Conservation (phyloP, 1,140 invertebrate species). For the Rhagoletis pomonella region DNA sequence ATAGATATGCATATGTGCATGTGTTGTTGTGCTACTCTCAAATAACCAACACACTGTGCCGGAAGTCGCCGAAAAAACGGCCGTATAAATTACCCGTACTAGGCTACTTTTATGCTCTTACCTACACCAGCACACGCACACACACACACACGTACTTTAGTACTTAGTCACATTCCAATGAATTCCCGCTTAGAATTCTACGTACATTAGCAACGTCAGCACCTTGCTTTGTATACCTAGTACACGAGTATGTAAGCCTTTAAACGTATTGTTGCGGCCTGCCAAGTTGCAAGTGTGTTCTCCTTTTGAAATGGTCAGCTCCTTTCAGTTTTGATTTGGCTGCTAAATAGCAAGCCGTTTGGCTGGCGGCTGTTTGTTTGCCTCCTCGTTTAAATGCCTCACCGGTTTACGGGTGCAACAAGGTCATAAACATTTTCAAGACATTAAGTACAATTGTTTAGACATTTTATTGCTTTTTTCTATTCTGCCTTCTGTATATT, state of each 20-base stretch:
- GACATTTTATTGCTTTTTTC: slow-evolving; percentile 55
- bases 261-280: slow-evolving; percentile 11
- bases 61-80: slow-evolving; percentile 57
- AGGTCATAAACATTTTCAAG: slow-evolving; percentile 58
- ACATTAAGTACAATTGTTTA: slow-evolving; percentile 57
- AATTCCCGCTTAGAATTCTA: neutral
- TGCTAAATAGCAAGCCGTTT: neutral
- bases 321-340: neutral
- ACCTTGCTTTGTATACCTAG: neutral
- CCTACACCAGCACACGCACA: neutral
- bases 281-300: neutral
- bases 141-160: neutral
- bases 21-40: neutral
- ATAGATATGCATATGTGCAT: neutral
- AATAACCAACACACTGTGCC: slow-evolving; percentile 47
- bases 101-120: neutral
- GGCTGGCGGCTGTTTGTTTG: neutral
- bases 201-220: neutral
- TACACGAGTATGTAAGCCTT: neutral
- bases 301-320: neutral
- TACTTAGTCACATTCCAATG: neutral
- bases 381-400: slow-evolving; percentile 28
- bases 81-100: slow-evolving; percentile 55
- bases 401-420: slow-evolving; percentile 57
- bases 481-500: neutral